Base-by-base conservation (phyloP, 2,797 vertebrate species). In the Channallabes apus region DNA sequence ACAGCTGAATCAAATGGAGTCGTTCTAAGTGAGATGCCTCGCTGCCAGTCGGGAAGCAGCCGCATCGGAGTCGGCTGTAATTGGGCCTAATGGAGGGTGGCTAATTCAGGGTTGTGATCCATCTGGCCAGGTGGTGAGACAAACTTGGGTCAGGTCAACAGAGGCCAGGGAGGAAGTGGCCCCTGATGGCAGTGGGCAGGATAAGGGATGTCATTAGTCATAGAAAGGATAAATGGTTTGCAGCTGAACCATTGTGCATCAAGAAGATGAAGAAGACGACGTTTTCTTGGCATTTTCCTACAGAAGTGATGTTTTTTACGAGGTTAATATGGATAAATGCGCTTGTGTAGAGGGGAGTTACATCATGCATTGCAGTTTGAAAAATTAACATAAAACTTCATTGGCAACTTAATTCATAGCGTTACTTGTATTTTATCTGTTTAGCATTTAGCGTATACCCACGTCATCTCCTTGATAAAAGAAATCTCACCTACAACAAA, bases 211-310 rank as follows among this genome's bases (percentile, higher is more conserved):
- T 94, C 91, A 95, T 94, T 90, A 32, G 91, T 92, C 92, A 91
- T 93, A 94, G 94, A 92, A 95, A 95, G 92, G 94, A 91, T 93
- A 94, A 94, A 89, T 93, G 89, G 92, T 90, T 88, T 91, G 93
- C 93, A 88, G 91, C 92, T 92, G 91, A 91, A 86, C 92, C 51
- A 38, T 82, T 77, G 51, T 67, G 93, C 88, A 68, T 82, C 4
- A 87, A 51, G 82, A 89, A 86, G 91, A 91, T 87, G 89, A 71
- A 51, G 41, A 65, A 68, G 65, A 58, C 8, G 67, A 82, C 18
- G 17, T 82, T 82, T 80, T 78, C 82, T 87, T 67, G 62, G 35
- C 64, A 35, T 61, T n/a, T 54, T 54, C 51, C 8, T 73, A n/a
- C 14, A 46, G 41, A 85, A 65, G 64, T 73, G 64, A 67, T 27